These are phyloP conservation scores for Dorcus parallelipipedus DNA, from an alignment of 2,888 invertebrate species.

Conservation along the genomic window DNA sequence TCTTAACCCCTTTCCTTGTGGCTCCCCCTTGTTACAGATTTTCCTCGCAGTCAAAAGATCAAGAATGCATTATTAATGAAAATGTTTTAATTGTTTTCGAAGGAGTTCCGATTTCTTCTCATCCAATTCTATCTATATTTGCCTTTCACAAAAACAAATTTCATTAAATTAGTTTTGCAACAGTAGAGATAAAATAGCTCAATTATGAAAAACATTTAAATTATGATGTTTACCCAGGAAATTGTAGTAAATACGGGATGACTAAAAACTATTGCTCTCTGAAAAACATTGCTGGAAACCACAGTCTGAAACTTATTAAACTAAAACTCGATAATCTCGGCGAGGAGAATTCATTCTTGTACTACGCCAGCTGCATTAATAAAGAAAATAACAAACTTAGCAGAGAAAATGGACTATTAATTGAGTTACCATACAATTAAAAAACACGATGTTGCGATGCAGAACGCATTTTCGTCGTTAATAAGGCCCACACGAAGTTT, in stretches of 20 bases:
- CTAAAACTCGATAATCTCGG: slow-evolving; percentile 6
- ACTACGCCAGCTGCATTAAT: slow-evolving; percentile 19
- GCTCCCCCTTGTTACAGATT: slow-evolving; percentile 2
- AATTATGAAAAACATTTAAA: no score
- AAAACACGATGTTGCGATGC: slow-evolving; percentile 22
- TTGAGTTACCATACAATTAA: slow-evolving; percentile 27
- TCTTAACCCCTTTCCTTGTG: slow-evolving; percentile 41
- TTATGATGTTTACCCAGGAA: no score
- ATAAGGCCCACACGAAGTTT: neutral
- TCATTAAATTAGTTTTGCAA: no score
- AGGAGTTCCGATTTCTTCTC: slow-evolving; percentile 8
- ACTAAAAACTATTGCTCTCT: no score
- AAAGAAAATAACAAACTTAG: slow-evolving; percentile 29
- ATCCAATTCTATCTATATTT: neutral
- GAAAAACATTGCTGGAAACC: neutral
- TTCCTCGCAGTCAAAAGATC: slow-evolving; percentile 18
- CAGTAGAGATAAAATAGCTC: no score
- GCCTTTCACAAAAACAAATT: neutral
- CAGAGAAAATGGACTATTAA: slow-evolving; percentile 29
- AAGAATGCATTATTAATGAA: slow-evolving; percentile 18
- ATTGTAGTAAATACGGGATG: no score
- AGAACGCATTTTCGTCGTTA: slow-evolving; percentile 18
- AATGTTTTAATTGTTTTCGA: slow-evolving; percentile 21
- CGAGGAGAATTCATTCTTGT: neutral
- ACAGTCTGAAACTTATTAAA: no score